Base-by-base conservation (phyloP, 1,140 invertebrate genomes). In the Hormaphis cornu region DNA sequence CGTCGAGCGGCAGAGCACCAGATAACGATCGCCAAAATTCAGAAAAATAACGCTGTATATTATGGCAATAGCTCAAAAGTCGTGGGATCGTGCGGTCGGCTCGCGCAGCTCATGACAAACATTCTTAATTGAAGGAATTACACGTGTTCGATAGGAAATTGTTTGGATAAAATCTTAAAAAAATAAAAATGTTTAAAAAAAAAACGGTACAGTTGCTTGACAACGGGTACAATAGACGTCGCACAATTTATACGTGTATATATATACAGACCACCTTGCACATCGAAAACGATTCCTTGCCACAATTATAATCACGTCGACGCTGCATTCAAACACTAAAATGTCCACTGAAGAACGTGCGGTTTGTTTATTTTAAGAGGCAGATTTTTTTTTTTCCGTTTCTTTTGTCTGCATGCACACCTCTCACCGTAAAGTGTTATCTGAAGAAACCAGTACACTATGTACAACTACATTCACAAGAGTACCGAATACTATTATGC, bases 31-130 rank as follows among this genome's bases (percentile, higher is more conserved):
- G 1, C 26, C 14, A 26, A 30, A 66, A 66, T 66, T 46, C 33
- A 66, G 30, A 48, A 66, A 50, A 48, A n/a, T n/a, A n/a, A n/a
- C n/a, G n/a, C n/a, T n/a, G n/a, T n/a, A n/a, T n/a, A n/a, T n/a
- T n/a, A 63, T 46, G 26, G 40, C 58, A 63, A 46, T 63, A 46
- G 58, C 42, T 46, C 40, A 44, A 63, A 46, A 63, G n/a, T 63
- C 46, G n/a, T n/a, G n/a, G 12, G 54, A 40, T 40, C 28, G 24
- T 24, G 20, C 16, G 40, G 20, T 58, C 35, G 28, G 22, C 16
- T 24, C 35, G n/a, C n/a, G n/a, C n/a, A n/a, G n/a, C n/a, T n/a
- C 40, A 58, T 20, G 35, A 22, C 54, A 37, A 35, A 58, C 40
- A 16, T 30, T 58, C 24, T 40, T 58, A 58, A 58, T 58, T 40